Evolutionary conservation across 2,113 vertebrate genomes (phyloP).

Genomic region (Equus quagga): DNA sequence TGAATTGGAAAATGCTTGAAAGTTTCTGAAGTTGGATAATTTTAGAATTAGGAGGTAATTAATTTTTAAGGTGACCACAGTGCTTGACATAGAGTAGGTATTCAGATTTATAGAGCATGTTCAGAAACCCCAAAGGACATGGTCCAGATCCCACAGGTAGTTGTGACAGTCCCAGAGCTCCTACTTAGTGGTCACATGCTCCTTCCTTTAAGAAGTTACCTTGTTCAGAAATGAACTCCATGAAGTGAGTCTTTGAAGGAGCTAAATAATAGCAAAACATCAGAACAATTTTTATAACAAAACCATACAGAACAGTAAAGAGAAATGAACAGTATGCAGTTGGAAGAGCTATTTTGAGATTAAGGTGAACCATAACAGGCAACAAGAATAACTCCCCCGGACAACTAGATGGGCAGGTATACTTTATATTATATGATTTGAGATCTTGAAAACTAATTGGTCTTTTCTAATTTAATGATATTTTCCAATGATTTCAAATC

Average conservation of each 20-base stretch:
- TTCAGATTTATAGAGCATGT: background rate
- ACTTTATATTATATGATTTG: background rate
- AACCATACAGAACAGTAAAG: background rate
- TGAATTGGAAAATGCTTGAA: background rate
- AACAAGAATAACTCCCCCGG: background rate
- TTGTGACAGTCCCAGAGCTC: background rate
- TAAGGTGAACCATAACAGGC: background rate
- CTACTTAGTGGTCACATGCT: background rate
- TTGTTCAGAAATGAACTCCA: background rate
- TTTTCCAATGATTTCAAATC: background rate
- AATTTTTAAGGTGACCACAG: background rate
- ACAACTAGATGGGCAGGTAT: background rate
- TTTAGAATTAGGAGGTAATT: background rate
- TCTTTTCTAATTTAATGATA: background rate
- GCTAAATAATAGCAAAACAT: background rate
- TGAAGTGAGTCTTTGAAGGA: background rate
- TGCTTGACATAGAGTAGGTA: background rate
- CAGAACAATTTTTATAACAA: background rate
- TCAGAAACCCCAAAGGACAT: background rate
- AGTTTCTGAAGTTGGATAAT: background rate
- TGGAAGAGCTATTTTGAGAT: background rate
- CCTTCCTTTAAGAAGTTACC: background rate
- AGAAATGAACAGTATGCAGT: background rate
- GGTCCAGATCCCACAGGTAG: rapidly evolving
- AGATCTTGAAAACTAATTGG: background rate